Evolutionary conservation across 2,888 invertebrate genomes (phyloP).

Genomic region (Steinernema scapterisci): DNA sequence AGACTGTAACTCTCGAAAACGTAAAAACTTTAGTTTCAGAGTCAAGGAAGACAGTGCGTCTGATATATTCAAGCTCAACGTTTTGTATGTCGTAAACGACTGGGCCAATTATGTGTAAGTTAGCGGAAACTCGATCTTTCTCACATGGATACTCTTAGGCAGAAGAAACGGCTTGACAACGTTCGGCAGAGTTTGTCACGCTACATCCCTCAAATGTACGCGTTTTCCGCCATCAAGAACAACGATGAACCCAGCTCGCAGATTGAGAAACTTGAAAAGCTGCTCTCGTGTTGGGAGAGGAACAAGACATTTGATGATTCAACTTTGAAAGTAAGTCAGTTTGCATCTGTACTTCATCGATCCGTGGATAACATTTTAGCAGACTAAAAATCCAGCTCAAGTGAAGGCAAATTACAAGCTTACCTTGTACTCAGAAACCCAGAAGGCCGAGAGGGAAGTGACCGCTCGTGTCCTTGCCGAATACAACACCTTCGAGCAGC

Average conservation of each 20-base stretch:
- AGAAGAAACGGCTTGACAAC: slow-evolving; percentile 84
- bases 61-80: slow-evolving; percentile 90
- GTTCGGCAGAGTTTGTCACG: slow-evolving; percentile 89
- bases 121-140: background rate
- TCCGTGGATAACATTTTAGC: slow-evolving; percentile 66
- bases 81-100: slow-evolving; percentile 98
- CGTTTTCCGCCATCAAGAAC: slow-evolving; percentile 83
- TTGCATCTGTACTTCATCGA: no score
- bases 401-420: slow-evolving; percentile 46
- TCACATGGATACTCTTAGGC: background rate
- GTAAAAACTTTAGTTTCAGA: slow-evolving; percentile 70
- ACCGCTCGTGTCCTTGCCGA: slow-evolving; percentile 79
- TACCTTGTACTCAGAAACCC: slow-evolving; percentile 74
- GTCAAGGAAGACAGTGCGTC: slow-evolving; percentile 75
- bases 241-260: slow-evolving; percentile 55
- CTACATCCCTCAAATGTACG: slow-evolving; percentile 97
- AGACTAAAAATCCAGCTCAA: slow-evolving; percentile 79
- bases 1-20: background rate
- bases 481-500: slow-evolving; percentile 85
- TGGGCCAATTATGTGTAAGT: slow-evolving; percentile 81
- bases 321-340: slow-evolving; percentile 59
- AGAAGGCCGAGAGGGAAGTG: slow-evolving; percentile 79
- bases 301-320: slow-evolving; percentile 73
- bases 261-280: slow-evolving; percentile 80
- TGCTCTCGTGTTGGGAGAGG: slow-evolving; percentile 91